Evolutionary conservation across 2,888 invertebrate genomes (phyloP), one percentile per base, ranked within the genome.

Genomic region (Drosophila austrosaltans): DNA sequence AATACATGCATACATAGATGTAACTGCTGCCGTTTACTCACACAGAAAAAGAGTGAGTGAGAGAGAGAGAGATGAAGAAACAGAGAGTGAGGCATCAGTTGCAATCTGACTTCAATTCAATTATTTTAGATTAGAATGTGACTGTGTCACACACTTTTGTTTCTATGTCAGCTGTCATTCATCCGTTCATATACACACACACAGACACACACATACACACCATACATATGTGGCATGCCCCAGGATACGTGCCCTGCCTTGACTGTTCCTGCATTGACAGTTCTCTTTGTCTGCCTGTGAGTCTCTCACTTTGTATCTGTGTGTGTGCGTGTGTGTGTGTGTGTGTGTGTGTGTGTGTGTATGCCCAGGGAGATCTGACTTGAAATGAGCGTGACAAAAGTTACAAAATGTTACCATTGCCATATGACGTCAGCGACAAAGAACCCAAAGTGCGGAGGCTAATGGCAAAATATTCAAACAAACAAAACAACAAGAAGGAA

Each of bases 101-200:
- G 86, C 86, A 86, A 89, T 89, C 87, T 82, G 87, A 85, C 81
- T 89, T 89, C 87, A 86, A 86, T 86, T 86, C 87, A 86, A 86
- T 86, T 86, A 86, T 82, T 89, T 85, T 89, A 86, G 89, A 89
- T 89, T 86, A 89, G 79, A 89, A 86, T 89, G 87, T 87, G 89
- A 86, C 85, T 85, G 75, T 85, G 87, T 81, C 79, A 84, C 82
- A 82, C 75, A 81, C 71, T 81, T 76, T 80, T 84, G 81, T 89
- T 82, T 84, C 87, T 89, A 76, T 89, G 85, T 89, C 89, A 87
- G 89, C 85, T 85, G 87, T 87, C 89, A 85, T 78, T 82, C 85
- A 89, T 82, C 72, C 76, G 79, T 75, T 81, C 86, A 77, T 81
- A 77, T 81, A 79, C 75, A 82, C 81, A 75, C 76, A 75, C 78